A percentile compares a stretch with the other conserved stretches of the same genome.
These are phyloP conservation scores for Nematolebias whitei DNA, from an alignment of 2,113 vertebrate genomes.

Conservation along the genomic window DNA sequence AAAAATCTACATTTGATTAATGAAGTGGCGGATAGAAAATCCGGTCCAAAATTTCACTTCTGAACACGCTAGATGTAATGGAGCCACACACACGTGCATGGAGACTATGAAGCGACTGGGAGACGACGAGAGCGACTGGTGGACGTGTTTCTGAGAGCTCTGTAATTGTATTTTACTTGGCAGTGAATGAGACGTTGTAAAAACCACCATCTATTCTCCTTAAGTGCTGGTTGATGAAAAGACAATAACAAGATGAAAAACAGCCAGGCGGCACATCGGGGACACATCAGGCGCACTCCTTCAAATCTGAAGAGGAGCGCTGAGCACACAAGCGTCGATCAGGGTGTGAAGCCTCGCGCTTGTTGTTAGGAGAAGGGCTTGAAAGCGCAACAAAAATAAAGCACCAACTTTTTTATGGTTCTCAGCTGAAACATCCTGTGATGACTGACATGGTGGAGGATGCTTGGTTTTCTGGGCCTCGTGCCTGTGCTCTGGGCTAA, in stretches of 20 bases:
- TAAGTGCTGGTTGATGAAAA: constrained; percentile 58
- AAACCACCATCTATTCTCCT: constrained; percentile 44
- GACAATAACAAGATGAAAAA: constrained; percentile 59
- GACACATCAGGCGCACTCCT: constrained; percentile 33
- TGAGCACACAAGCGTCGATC: constrained; percentile 19
- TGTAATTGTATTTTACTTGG: constrained; percentile 51
- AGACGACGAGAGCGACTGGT: constrained; percentile 21
- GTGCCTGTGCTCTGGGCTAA: constrained; percentile 49
- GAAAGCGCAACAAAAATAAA: constrained; percentile 12
- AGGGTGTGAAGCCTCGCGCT: constrained; percentile 25
- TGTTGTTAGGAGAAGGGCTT: not conserved
- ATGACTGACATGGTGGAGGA: constrained; percentile 36
- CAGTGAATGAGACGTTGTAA: constrained; percentile 30
- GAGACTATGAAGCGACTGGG: not conserved
- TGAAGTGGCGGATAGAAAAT: constrained; percentile 32
- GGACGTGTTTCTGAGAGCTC: constrained; percentile 22
- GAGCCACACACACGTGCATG: constrained; percentile 8
- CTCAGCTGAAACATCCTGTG: constrained; percentile 50
- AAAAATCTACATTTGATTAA: constrained; percentile 64
- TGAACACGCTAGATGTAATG: constrained; percentile 10
- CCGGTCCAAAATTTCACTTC: constrained; percentile 18
- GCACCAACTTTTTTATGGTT: not conserved
- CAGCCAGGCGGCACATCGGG: constrained; percentile 38
- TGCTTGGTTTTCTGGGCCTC: constrained; percentile 35
- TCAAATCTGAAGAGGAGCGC: constrained; percentile 54